Percentiles rank a stretch among this genome's conserved stretches.
These are phyloP conservation scores for Odontophorus gujanensis DNA, from an alignment of 2,113 vertebrate species.

Conservation along the genomic window DNA sequence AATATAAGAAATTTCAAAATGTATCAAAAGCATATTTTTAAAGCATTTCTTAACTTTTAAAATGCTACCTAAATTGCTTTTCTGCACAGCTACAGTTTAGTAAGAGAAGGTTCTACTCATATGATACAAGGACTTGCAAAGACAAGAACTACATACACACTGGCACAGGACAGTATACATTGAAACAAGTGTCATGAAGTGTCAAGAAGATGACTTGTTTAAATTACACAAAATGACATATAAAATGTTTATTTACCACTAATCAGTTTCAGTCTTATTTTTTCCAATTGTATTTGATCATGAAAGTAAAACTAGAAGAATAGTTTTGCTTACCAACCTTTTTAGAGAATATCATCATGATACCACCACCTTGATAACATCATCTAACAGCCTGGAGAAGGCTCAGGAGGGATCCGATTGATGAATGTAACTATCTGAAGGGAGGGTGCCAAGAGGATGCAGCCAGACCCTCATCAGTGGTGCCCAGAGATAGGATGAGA, in stretches of 20 bases:
- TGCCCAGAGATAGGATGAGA: background rate
- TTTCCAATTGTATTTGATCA: background rate
- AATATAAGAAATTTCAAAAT: background rate
- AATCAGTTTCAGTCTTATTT: too few relatives aligned
- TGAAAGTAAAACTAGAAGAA: background rate
- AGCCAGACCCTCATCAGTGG: background rate
- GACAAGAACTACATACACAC: background rate
- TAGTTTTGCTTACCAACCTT: background rate
- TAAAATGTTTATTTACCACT: background rate
- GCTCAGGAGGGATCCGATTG: background rate
- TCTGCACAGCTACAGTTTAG: background rate
- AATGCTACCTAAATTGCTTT: background rate
- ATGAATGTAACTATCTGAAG: background rate
- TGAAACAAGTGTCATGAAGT: background rate
- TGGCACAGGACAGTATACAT: background rate
- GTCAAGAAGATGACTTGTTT: background rate
- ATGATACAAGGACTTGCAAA: background rate
- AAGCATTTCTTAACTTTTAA: background rate
- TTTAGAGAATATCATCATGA: background rate
- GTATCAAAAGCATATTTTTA: background rate
- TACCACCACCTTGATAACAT: background rate
- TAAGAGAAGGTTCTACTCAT: background rate
- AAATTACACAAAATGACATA: fast-evolving
- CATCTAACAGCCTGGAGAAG: background rate
- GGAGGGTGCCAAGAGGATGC: too few relatives aligned